Evolutionary conservation across 2,113 vertebrate genomes (phyloP), one percentile per base, ranked within the genome.

Genomic region (Hyperopisus bebe): DNA sequence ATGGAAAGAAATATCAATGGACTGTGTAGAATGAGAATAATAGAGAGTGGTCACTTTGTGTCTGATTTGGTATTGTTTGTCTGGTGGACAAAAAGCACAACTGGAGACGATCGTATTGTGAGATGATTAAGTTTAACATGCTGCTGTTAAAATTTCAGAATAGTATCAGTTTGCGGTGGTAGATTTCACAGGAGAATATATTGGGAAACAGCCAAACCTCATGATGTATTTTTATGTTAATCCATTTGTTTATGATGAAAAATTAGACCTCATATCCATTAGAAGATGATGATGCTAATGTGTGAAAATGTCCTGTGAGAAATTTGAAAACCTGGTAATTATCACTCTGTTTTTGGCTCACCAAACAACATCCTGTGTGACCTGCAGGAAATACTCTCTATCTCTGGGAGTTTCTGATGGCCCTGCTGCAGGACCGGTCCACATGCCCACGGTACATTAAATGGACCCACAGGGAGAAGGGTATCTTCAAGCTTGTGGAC

Each of bases 391-490:
- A 97, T 93, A 99, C 98, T 1, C 96, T 99, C 93, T 99, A 99
- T 93, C 97, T 99, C 92, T 99, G 98, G 98, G 98, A 99, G 93
- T 99, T 99, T 93, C 94, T 99, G 88, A 95, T 99, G 95, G 97
- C 98, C 90, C 92, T 99, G 93, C 96, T 99, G 19, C 98, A 99
- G 94, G 98, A 99, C 94, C 97, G 97, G 93, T 96, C 97, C 89
- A 98, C 98, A 0, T 99, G 98, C 94, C 98, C 98, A 62, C 98
- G 97, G 88, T 99, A 99, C 90, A 99, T 99, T 93, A 99, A 99
- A 90, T 99, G 98, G 98, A 99, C 98, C 66, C 96, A 99, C 92
- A 94, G 96, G 89, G 96, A 98, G 62, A 97, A 97, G 74, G 98
- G 98, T 90, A 99, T 99, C 95, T 99, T 99, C 95, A 99, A 99